Evolutionary conservation across 2,888 invertebrate species (phyloP).

Genomic region (Chelonus formosanus): DNA sequence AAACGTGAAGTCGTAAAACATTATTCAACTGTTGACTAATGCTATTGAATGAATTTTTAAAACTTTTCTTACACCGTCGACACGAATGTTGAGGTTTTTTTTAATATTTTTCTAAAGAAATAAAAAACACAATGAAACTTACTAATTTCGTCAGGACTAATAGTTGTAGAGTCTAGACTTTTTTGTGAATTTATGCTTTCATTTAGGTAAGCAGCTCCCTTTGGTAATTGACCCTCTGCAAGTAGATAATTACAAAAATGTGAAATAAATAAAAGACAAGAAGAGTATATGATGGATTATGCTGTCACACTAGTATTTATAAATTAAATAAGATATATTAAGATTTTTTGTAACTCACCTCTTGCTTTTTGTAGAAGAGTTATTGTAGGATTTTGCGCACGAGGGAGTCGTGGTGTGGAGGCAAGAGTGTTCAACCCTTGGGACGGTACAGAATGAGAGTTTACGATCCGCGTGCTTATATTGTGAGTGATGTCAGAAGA

Average conservation of each 20-base stretch:
- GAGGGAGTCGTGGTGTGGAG: conserved; percentile 70
- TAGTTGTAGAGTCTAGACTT: conserved; percentile 52
- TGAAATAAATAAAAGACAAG: conserved; percentile 16
- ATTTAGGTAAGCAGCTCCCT: conserved; percentile 78
- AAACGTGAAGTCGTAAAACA: no score
- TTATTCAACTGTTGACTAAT: no score
- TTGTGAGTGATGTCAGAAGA: conserved; percentile 46
- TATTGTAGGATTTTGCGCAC: conserved; percentile 87
- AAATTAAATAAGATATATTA: conserved; percentile 25
- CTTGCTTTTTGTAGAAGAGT: conserved; percentile 87
- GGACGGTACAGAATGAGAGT: conserved; percentile 72
- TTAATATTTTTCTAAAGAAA: no score
- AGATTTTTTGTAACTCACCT: conserved; percentile 69
- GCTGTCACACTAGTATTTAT: conserved; percentile 3
- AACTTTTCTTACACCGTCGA: no score
- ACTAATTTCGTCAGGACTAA: conserved; percentile 61
- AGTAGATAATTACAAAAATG: conserved; percentile 18
- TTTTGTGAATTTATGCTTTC: conserved; percentile 57
- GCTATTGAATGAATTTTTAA: no score
- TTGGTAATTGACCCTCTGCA: conserved; percentile 83
- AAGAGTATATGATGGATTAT: background rate
- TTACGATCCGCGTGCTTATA: conserved; percentile 58
- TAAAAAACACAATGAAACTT: conserved; percentile 42
- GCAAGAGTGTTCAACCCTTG: conserved; percentile 69
- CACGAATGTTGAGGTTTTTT: no score